Conservation (phyloP, 2,113 vertebrate genomes). For the Casuarius casuarius region DNA sequence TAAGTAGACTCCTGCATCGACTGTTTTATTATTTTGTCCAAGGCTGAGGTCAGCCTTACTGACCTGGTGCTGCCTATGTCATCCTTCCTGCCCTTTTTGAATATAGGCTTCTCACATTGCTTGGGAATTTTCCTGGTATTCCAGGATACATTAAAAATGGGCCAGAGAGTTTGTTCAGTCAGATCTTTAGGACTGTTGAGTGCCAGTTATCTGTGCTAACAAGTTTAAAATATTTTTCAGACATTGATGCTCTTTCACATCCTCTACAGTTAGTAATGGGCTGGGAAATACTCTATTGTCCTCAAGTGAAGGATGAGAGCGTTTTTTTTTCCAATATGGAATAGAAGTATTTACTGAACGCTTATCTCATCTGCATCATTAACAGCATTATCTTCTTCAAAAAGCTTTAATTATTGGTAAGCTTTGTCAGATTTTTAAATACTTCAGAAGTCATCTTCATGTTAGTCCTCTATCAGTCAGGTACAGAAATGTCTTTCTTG, state of each 20-base stretch:
- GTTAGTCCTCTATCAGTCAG: background rate
- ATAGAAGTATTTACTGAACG: background rate
- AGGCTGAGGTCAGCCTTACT: background rate
- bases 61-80: slow-evolving; percentile 13
- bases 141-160: background rate
- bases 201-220: background rate
- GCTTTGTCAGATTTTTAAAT: background rate
- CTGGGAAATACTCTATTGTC: background rate
- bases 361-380: background rate
- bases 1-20: background rate
- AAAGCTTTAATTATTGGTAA: background rate
- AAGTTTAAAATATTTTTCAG: background rate
- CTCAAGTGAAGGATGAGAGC: background rate
- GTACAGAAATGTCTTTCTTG: background rate
- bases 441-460: background rate
- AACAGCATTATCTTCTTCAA: background rate
- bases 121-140: background rate
- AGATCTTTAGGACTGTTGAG: background rate
- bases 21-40: background rate
- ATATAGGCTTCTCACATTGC: background rate
- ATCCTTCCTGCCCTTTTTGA: background rate
- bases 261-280: background rate
- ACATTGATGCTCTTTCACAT: background rate
- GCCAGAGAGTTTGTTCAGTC: background rate
- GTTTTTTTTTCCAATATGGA: background rate